Conservation (phyloP, 2,113 vertebrate genomes). For the Xenus cinereus region DNA sequence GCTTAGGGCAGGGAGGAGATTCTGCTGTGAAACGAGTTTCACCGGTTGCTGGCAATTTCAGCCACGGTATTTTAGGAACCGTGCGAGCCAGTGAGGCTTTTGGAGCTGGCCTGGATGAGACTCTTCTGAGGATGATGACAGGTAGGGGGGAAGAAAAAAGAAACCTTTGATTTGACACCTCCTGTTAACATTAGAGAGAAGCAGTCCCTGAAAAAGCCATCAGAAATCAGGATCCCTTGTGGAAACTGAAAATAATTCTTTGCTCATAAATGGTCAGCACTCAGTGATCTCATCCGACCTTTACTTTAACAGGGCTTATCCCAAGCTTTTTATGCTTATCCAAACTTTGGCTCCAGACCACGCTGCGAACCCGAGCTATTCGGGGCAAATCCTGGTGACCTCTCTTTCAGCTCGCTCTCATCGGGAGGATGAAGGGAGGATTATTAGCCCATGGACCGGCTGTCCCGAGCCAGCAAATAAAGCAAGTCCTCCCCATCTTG, state of each 20-base stretch:
- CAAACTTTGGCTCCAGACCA: background rate
- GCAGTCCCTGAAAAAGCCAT: background rate
- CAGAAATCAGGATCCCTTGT: background rate
- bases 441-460: background rate
- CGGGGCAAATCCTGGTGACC: constrained; percentile 33
- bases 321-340: constrained; percentile 47
- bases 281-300: constrained; percentile 8
- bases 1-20: background rate
- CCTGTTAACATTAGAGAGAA: background rate
- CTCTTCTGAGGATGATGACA: constrained; percentile 3
- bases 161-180: background rate
- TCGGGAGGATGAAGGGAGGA: background rate
- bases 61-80: constrained; percentile 31
- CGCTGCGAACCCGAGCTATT: background rate
- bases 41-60: constrained; percentile 28
- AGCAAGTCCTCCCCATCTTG: background rate
- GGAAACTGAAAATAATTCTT: background rate
- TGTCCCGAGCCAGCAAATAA: background rate
- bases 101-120: background rate
- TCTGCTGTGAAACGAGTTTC: background rate
- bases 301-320: background rate
- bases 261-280: background rate
- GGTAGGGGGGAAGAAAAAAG: background rate
- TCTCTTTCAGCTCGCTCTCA: background rate
- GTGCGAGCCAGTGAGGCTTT: background rate